Conservation (phyloP, 1,140 invertebrate genomes). For the Eueides isabella region DNA sequence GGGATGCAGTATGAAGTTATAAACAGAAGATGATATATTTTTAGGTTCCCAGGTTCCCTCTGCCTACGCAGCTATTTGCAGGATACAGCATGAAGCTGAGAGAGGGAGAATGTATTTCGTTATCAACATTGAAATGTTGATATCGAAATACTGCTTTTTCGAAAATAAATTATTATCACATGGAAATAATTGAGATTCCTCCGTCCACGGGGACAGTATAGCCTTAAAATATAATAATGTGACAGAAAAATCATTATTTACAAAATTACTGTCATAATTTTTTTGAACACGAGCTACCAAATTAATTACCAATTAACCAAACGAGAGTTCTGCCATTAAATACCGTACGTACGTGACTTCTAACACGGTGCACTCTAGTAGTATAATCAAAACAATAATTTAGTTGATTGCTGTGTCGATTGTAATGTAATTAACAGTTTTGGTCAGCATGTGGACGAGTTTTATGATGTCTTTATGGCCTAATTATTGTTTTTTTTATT, state of each 20-base stretch:
- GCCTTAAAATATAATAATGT: no score
- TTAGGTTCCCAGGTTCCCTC: no score
- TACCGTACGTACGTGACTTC: constrained; percentile 47
- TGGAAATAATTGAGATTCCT: no score
- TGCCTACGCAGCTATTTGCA: no score
- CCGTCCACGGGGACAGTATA: no score
- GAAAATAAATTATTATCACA: neutral
- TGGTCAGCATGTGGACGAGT: constrained; percentile 19
- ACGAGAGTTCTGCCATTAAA: constrained; percentile 16
- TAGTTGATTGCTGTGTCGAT: constrained; percentile 36
- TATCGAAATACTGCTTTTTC: no score
- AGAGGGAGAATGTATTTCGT: no score
- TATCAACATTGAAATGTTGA: no score
- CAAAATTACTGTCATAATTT: neutral
- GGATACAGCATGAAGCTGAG: no score
- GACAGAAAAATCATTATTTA: no score
- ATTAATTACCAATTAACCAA: constrained; percentile 23
- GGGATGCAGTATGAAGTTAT: no score
- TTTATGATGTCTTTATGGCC: constrained; percentile 23
- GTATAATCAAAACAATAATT: constrained; percentile 47
- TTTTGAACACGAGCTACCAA: neutral
- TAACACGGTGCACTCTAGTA: constrained; percentile 23
- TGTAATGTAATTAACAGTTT: constrained; percentile 31
- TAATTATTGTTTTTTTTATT: constrained; percentile 19
- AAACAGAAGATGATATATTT: no score